Conservation (phyloP, 2,888 invertebrate genomes). For the Mesopsocus fuscifrons region DNA sequence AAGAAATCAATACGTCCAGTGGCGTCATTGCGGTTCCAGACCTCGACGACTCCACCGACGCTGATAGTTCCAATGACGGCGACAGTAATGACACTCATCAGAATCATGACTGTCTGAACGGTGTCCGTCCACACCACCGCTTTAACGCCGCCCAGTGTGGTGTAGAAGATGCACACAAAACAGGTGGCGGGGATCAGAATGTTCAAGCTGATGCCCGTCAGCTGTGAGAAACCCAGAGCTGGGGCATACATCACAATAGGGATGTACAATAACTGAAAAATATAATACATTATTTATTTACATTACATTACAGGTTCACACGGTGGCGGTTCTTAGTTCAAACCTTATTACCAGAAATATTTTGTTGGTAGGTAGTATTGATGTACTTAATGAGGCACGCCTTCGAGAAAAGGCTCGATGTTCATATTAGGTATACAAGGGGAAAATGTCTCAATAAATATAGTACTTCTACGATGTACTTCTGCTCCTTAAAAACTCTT, state of each 20-base stretch:
- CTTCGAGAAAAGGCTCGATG: too few relatives aligned
- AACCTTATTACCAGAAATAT: too few relatives aligned
- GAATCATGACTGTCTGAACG: conserved; percentile 26
- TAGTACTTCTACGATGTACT: too few relatives aligned
- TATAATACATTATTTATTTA: too few relatives aligned
- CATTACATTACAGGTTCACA: too few relatives aligned
- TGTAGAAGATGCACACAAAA: conserved; percentile 82
- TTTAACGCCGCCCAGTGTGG: conserved; percentile 42
- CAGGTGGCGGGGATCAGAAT: conserved; percentile 61
- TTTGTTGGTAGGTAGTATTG: too few relatives aligned
- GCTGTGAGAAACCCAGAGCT: conserved; percentile 69
- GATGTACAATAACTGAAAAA: conserved; percentile 40
- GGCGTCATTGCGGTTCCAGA: conserved; percentile 22
- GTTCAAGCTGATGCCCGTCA: conserved; percentile 65
- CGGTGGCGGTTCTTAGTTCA: too few relatives aligned
- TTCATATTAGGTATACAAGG: too few relatives aligned
- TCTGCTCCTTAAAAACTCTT: too few relatives aligned
- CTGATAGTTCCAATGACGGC: conserved; percentile 24
- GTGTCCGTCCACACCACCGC: conserved; percentile 34
- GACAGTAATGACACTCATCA: conserved; percentile 24
- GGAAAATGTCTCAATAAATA: too few relatives aligned
- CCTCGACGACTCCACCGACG: conserved; percentile 25
- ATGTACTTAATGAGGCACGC: too few relatives aligned
- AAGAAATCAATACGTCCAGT: conserved; percentile 24
- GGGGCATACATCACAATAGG: conserved; percentile 79